Evolutionary conservation across 2,888 invertebrate genomes (phyloP), one percentile per base, ranked within the genome.

Genomic region (Pachymerium ferrugineum): DNA sequence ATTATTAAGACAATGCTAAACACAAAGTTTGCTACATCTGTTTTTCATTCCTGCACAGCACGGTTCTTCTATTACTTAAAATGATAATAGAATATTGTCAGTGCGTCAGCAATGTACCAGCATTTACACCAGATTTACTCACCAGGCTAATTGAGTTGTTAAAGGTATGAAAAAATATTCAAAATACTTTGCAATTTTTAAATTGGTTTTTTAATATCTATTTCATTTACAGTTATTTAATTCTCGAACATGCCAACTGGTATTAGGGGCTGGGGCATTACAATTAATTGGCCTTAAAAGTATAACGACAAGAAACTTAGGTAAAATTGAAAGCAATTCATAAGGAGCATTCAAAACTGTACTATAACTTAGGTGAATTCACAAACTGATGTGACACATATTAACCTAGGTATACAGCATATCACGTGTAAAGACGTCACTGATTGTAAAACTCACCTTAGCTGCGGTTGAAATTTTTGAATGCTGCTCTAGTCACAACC

Each of bases 221-320:
- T 71, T 71, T 16, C 67, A 22, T 28, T 73, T 73, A 19, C 73
- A 85, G 82, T 81, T 81, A 73, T 86, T 86, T 79, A 86, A 85
- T 78, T 84, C 85, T 2, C 80, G 85, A 74, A 84, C 85, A 1
- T 97, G 94, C 83, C 97, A 97, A 82, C 86, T 99, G 78, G 93
- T 99, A 73, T 86, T 99, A 74, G 98, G 97, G 62, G 98, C 97
- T 47, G 97, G 97, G 62, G 98, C 99, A 5, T 88, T 98, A 80
- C 92, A 94, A 80, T 90, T 94, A 77, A 96, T 96, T 38, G 97
- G 97, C 4, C 84, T 94, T 73, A 94, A 94, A 84, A 95, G 94
- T 29, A 97, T 97, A 77, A 95, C 97, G 3, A 96, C 94, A 79
- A 92, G 93, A 35, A 97, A 97, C 84, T 86, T 99, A 79, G 96